Base-by-base conservation (phyloP, 2,888 invertebrate genomes). In the Drosophila peninsularis region DNA sequence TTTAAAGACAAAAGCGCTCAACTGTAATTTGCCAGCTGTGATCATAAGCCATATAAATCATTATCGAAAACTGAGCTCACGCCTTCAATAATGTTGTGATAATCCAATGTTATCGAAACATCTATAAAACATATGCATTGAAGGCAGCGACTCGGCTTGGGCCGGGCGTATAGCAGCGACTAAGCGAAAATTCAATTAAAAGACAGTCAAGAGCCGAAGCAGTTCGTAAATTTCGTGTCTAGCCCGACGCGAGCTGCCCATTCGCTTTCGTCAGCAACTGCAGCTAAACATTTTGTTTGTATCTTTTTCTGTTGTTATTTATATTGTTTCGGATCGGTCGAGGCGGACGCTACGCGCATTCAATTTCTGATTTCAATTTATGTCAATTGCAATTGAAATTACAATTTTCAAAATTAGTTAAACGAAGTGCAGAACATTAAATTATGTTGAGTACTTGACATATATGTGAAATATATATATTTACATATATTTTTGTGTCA, bases 291-390 rank as follows among this genome's bases (percentile, higher is more conserved):
- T 27, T 50, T n/a, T 13, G 32, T 30, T 55, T 57, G 57, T 42
- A 24, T 56, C 17, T 49, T 44, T 45, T 27, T 52, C n/a, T 17
- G 24, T 53, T 75, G 7, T 21, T 19, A 11, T 21, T 6, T 42
- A 49, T 34, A 62, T 57, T 37, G 36, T 55, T 45, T 32, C 55
- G 41, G 72, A 57, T 63, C 75, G 60, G 13, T 76, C 27, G 58
- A 36, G 21, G 55, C 11, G 47, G 14, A 53, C 42, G 47, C 6
- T 14, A 39, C 60, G 21, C 34, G 55, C 42, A 32, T 32, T 54
- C 19, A 14, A 37, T 27, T 67, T 30, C 24, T 19, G 30, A 41
- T 24, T 52, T n/a, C n/a, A 53, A 74, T 60, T 63, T 32, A 54
- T 63, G 63, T 39, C 52, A 62, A 61, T 41, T 54, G 41, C 53